phyloP scores from a whole-genome alignment of 2,113 vertebrate species.

The Microtus montanus region DNA sequence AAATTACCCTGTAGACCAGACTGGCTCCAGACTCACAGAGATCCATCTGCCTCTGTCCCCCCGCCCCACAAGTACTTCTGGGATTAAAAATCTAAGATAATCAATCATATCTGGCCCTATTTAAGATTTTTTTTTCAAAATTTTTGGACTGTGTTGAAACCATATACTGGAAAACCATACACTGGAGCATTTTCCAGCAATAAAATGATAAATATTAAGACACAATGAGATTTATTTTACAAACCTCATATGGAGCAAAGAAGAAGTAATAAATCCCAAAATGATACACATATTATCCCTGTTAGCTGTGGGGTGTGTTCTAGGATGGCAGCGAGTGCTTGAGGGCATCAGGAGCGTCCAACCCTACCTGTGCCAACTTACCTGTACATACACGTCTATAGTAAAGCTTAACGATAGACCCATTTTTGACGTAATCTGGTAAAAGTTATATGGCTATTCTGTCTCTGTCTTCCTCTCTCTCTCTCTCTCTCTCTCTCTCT shows the following conservation, averaged over 20 bases:
- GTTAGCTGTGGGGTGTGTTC: background rate
- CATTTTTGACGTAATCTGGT: background rate
- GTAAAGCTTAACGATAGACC: too few relatives aligned
- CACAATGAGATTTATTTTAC: background rate
- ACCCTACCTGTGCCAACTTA: background rate
- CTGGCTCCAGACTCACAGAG: too few relatives aligned
- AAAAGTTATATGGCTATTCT: background rate
- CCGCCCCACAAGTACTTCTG: background rate
- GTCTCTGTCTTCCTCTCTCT: background rate
- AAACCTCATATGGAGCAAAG: background rate
- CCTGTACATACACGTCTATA: too few relatives aligned
- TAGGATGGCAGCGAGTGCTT: background rate
- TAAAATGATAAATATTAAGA: background rate
- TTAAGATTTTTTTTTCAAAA: background rate
- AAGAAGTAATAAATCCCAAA: too few relatives aligned
- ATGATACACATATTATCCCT: background rate
- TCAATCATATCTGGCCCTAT: too few relatives aligned
- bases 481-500: too few relatives aligned
- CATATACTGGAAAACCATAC: background rate
- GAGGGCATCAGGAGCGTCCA: background rate
- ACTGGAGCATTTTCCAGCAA: background rate
- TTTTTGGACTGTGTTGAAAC: background rate
- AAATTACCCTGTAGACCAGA: background rate
- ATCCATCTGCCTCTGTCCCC: background rate
- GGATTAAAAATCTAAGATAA: background rate